Evolutionary conservation across 2,797 vertebrate genomes (phyloP).

Genomic region (Australoheros facetus): DNA sequence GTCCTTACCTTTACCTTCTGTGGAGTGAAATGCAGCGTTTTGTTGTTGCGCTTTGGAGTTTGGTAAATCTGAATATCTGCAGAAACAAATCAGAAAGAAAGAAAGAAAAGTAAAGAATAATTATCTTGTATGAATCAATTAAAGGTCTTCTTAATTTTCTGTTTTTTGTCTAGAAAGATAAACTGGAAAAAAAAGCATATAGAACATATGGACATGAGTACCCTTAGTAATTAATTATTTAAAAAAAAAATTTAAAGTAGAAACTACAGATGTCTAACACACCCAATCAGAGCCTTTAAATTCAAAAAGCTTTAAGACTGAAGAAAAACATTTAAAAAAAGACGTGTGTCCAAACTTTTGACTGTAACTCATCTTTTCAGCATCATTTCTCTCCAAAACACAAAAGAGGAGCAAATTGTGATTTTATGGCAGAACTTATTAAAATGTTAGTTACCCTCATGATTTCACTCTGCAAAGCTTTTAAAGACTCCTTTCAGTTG

Average conservation of each 20-base stretch:
- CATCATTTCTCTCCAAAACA: not conserved
- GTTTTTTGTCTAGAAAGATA: not conserved
- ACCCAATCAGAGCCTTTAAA: not conserved
- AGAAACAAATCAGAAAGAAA: not conserved
- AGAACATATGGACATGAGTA: not conserved
- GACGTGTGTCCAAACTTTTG: too few relatives aligned
- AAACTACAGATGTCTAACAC: not conserved
- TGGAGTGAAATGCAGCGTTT: not conserved
- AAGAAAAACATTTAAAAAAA: too few relatives aligned
- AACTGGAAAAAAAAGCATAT: not conserved
- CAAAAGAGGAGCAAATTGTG: too few relatives aligned
- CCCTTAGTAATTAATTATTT: not conserved
- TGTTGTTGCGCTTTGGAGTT: not conserved
- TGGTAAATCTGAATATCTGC: not conserved
- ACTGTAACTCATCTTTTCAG: not conserved
- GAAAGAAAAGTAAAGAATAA: rapidly evolving
- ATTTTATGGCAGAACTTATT: not conserved
- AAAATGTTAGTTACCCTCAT: not conserved
- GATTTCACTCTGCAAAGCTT: not conserved
- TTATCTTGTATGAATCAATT: rapidly evolving
- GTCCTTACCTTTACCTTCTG: rapidly evolving
- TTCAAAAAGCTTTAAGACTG: too few relatives aligned
- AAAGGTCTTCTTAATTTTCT: not conserved
- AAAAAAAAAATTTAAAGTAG: not conserved
- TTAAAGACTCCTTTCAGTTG: not conserved